phyloP scores from a whole-genome alignment of 2,888 invertebrate species.

The Metopia argyrocephala region DNA sequence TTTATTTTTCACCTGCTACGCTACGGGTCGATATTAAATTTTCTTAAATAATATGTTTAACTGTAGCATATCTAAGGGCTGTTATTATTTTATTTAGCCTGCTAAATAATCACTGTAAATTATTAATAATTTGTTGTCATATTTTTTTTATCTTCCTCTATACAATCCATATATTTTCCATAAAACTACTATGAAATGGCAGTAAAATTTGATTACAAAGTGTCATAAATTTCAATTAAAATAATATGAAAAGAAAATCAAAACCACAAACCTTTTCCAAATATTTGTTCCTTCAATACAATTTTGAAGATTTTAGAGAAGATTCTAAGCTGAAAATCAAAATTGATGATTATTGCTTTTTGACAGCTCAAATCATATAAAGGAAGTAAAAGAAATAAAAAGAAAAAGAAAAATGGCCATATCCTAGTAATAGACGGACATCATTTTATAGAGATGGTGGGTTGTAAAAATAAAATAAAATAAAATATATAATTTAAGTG shows the following conservation, averaged over 20 bases:
- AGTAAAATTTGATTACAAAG: neutral
- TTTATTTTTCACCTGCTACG: no score
- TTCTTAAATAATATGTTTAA: no score
- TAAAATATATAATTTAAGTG: conserved; percentile 60
- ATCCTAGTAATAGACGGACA: conserved; percentile 57
- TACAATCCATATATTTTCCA: neutral
- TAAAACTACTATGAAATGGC: neutral
- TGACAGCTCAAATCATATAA: conserved; percentile 73
- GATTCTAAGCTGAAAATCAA: conserved; percentile 72
- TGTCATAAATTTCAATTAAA: conserved; percentile 75
- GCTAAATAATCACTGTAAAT: neutral
- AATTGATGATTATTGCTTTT: conserved; percentile 79
- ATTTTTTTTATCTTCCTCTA: neutral
- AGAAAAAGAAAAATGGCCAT: conserved; percentile 4
- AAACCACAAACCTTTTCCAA: neutral
- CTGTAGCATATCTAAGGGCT: neutral
- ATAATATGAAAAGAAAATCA: conserved; percentile 46
- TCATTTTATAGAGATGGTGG: conserved; percentile 33
- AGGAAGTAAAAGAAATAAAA: no score
- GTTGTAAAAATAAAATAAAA: conserved; percentile 63
- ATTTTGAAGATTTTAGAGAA: conserved; percentile 39
- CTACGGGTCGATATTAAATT: no score
- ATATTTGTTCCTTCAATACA: neutral
- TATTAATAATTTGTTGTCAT: neutral
- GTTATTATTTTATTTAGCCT: neutral